A percentile compares a stretch with the other conserved stretches of the same genome.
phyloP scores from a whole-genome alignment of 1,140 invertebrate species.

The Drosophila cardini region DNA sequence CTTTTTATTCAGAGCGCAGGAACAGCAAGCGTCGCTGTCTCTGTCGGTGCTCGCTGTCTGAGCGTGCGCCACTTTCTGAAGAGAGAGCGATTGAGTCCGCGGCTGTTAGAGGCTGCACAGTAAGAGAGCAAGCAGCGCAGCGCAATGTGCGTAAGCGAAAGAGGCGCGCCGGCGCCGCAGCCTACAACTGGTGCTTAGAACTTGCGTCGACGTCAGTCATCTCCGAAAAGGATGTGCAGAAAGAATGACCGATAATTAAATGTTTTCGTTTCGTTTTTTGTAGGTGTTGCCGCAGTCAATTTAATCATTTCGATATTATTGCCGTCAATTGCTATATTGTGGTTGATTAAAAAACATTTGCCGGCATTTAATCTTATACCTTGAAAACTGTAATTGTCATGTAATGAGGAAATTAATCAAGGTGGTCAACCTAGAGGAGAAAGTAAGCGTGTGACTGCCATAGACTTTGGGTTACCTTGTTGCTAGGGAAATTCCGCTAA shows the following conservation, averaged over 20 bases:
- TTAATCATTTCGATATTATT: constrained; percentile 28
- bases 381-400: constrained; percentile 57
- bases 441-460: constrained; percentile 42
- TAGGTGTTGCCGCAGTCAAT: constrained; percentile 1
- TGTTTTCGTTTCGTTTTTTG: constrained; percentile 4
- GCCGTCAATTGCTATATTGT: constrained; percentile 17
- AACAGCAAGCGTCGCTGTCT: constrained; percentile 22
- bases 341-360: constrained; percentile 26
- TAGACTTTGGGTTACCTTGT: constrained; percentile 46
- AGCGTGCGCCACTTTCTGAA: constrained; percentile 12
- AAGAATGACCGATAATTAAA: constrained; percentile 16
- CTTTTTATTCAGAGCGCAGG: constrained; percentile 55
- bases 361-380: constrained; percentile 62
- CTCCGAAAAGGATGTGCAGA: constrained; percentile 28
- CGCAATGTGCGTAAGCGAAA: constrained; percentile 40
- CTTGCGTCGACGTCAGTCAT: constrained; percentile 21
- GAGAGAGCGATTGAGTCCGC: not conserved
- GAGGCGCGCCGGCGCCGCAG: constrained; percentile 42
- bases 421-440: constrained; percentile 55
- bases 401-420: constrained; percentile 66
- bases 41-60: constrained; percentile 13
- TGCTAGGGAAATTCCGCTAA: constrained; percentile 61
- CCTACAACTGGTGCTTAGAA: constrained; percentile 19
- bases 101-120: not conserved
- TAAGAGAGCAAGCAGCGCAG: constrained; percentile 7